Base-by-base conservation (phyloP, 2,113 vertebrate genomes). In the Eubucco bourcierii region DNA sequence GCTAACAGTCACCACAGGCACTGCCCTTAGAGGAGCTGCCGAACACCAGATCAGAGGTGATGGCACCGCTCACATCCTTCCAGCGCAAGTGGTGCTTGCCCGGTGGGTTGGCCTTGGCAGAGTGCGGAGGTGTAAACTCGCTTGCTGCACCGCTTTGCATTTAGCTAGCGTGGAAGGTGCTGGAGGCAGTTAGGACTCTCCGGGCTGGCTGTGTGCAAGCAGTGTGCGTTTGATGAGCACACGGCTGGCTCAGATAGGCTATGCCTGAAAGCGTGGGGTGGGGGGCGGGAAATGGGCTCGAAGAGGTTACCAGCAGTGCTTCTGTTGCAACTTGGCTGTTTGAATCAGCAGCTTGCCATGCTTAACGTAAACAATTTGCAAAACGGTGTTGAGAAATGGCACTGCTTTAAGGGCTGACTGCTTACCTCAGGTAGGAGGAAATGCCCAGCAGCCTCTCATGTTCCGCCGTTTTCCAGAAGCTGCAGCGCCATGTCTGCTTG, bases 331-430 rank as follows among this genome's bases (percentile, higher is more conserved):
- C 53, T 29, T 8, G 53, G 41, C 67, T 83, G 27, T 67, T 92
- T 89, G 84, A 93, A 89, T 87, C 93, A 85, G 81, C 72, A 78
- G 61, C 53, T 68, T 72, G 70, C 8, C 39, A 73, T 71, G 66
- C 28, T 73, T 44, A 44, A 66, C 0, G 1, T 52, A 90, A 93
- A 82, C 18, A 46, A 75, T 34, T 39, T 65, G 73, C 76, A 83
- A 71, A 87, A 92, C n/a, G 20, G 16, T 34, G 34, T 68, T 85
- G 59, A 79, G 80, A 76, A 76, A 75, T 4, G 3, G 59, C 71
- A 37, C 55, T 61, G 44, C 66, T 77, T 64, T 68, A 85, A 58
- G 82, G 72, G 39, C 23, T 34, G 50, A 25, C 44, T 41, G 55
- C 39, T 55, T 55, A 77, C 18, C 21, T 68, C 59, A 76, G 53